Evolutionary conservation across 1,140 invertebrate genomes (phyloP), one percentile per base, ranked within the genome.

Genomic region (Pararge aegeria): DNA sequence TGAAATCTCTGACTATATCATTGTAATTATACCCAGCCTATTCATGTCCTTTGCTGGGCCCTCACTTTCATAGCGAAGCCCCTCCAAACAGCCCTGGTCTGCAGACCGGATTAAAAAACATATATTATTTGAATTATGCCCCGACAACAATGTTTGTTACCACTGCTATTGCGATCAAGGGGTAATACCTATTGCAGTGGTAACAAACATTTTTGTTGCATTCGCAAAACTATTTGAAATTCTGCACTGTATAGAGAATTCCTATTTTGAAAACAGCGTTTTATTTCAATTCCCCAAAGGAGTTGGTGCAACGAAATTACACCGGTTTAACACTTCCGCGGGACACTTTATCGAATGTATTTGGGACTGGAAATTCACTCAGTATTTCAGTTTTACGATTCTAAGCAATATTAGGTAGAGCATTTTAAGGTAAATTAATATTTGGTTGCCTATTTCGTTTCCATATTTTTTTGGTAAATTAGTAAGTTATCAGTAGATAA

Each of bases 261-360:
- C 18, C 7, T 20, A 20, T 20, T 46, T 15, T 50, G 27, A 50
- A 13, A 50, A 29, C 15, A 50, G 24, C n/a, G 13, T 24, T 21
- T 50, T 42, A 42, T 42, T 24, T 42, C 38, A 42, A 18, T 42
- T 42, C 38, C 38, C 38, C 38, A 42, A 42, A 42, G 38, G 38
- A 15, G 12, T 12, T 10, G 38, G 13, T 15, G 38, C 38, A 42
- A 42, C 38, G 38, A 42, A 42, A 42, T 42, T 42, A 18, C 38
- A 42, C 38, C 38, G 38, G 13, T 42, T 42, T 42, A 42, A 42
- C 38, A 42, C 38, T 42, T 42, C 15, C 38, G 18, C 38, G 38
- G 16, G 38, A 18, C 12, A 42, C 16, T 42, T 42, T 42, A 18
- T 42, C 38, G 38, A 42, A 18, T 42, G 13, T 42, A 42, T 42